Evolutionary conservation across 2,888 invertebrate genomes (phyloP).

Genomic region (Polietes domitor): DNA sequence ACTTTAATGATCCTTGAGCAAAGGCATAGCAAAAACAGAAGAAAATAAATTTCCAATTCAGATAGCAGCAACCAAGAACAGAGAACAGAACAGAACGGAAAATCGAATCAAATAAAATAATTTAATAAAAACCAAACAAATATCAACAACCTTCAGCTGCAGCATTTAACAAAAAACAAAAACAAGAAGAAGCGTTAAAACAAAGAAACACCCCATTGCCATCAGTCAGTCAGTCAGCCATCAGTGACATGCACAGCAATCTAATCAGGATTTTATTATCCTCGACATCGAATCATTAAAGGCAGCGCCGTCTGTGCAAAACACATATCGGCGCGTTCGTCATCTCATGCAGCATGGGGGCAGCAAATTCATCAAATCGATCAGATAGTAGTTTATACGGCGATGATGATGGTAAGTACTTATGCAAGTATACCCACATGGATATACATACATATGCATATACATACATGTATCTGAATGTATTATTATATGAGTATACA

Average conservation of each 20-base stretch:
- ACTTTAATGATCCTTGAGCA: neutral
- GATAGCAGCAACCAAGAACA: no score
- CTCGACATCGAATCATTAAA: constrained; percentile 1
- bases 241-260: constrained; percentile 17
- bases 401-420: constrained; percentile 80
- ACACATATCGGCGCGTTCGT: neutral
- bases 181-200: no score
- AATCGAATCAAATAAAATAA: neutral
- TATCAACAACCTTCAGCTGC: neutral
- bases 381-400: constrained; percentile 78
- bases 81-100: no score
- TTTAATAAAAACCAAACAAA: neutral
- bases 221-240: neutral
- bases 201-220: neutral
- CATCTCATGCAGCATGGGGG: constrained; percentile 75
- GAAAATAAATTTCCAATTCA: neutral
- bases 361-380: constrained; percentile 79
- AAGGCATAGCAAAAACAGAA: neutral
- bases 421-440: neutral
- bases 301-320: neutral
- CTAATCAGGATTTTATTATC: constrained; percentile 21
- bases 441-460: no score
- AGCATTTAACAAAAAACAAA: no score
- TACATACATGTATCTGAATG: no score
- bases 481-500: no score